Percentiles rank a stretch among this genome's conserved stretches.
phyloP scores from a whole-genome alignment of 1,140 invertebrate genomes.

The Orchestia grillus region DNA sequence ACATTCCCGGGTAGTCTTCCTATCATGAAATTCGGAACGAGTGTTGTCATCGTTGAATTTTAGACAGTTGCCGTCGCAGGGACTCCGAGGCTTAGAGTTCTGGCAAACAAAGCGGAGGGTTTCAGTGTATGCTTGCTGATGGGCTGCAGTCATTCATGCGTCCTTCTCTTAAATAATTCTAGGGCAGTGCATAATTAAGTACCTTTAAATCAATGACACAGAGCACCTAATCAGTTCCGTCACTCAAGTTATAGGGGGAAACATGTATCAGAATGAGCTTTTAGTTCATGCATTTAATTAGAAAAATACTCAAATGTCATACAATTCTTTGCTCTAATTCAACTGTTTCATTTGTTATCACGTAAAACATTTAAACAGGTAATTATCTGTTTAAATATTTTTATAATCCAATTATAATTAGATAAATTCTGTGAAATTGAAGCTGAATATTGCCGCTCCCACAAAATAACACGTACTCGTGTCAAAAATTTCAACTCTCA shows the following conservation, averaged over 20 bases:
- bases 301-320: neutral
- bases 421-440: no score
- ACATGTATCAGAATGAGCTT: neutral
- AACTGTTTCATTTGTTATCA: neutral
- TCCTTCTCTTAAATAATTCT: neutral
- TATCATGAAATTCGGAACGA: neutral
- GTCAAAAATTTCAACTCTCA: no score
- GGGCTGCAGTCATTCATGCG: neutral
- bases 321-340: neutral
- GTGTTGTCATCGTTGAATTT: neutral
- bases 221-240: neutral
- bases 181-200: neutral
- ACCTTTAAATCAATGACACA: neutral
- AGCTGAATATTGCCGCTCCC: no score
- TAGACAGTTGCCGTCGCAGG: neutral
- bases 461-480: no score
- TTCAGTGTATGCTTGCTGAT: neutral
- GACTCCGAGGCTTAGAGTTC: neutral
- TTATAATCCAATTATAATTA: no score
- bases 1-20: neutral
- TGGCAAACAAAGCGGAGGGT: no score
- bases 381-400: no score
- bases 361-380: neutral
- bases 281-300: neutral
- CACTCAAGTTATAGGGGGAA: no score